Base-by-base conservation (phyloP, 2,888 invertebrate species). In the Apodemia hepburni region DNA sequence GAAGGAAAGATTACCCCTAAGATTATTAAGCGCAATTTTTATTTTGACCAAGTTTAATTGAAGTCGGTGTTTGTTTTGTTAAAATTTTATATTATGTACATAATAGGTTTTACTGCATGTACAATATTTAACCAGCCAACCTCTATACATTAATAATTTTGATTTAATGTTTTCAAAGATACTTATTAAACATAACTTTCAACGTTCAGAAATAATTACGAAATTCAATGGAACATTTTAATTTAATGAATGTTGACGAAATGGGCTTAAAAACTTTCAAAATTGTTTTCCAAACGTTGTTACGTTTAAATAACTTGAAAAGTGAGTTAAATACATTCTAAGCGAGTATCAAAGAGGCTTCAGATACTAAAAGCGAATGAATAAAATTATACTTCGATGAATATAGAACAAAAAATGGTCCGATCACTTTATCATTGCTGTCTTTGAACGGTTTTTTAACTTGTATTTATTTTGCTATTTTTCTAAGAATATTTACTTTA, bases 341-440 rank as follows among this genome's bases (percentile, higher is more conserved):
- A 22, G 18, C 27, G 54, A 54, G 27, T 27, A 27, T 54, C 54
- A 54, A 54, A 54, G 54, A 54, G 54, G 22, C 6, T 54, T 54
- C 54, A 22, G 15, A 54, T 54, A 22, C 27, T 54, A 54, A 42
- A 54, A 54, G 54, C 22, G 54, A 54, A 54, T 54, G 54, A 54
- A 54, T 54, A 54, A 54, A 54, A 54, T 54, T 54, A 27, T 54
- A 22, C 22, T 27, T 54, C 51, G 51, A 54, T 54, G 51, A 54
- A 54, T 54, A 54, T 54, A 22, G 51, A 54, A 54, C 51, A 54
- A 54, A 12, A 12, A 54, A 9, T 54, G 11, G 51, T 27, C 9
- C 22, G 51, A 54, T 27, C 51, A 12, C 11, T 51, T 51, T 12
- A 27, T 22, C 51, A 12, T 15, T 42, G 42, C 15, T 42, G 4